Evolutionary conservation across 1,140 invertebrate genomes (phyloP).

Genomic region (Coenobita brevimanus): DNA sequence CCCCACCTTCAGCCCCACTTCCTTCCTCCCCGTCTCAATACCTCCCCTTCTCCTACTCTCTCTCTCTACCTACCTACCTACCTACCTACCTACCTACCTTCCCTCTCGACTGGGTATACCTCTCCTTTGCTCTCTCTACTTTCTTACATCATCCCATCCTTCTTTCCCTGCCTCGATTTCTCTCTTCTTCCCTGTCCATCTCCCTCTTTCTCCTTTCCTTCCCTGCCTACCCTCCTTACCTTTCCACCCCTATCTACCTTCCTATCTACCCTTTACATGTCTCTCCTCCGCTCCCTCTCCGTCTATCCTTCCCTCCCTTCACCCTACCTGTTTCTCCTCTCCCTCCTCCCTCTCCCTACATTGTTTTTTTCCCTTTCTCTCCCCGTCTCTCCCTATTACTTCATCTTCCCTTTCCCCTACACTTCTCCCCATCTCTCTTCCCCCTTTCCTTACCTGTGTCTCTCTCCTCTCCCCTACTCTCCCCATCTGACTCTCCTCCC

Average conservation of each 20-base stretch:
- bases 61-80: background rate
- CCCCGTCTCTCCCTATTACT: background rate
- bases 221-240: background rate
- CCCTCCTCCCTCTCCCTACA: background rate
- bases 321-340: no score
- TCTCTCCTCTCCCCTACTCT: background rate
- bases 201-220: background rate
- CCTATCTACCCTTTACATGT: background rate
- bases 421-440: background rate
- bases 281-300: background rate
- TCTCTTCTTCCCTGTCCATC: background rate
- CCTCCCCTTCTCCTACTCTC: no score
- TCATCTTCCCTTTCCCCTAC: no score
- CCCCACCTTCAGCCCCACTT: background rate
- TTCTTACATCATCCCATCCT: background rate
- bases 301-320: background rate
- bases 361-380: background rate
- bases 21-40: background rate
- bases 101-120: background rate
- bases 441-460: background rate
- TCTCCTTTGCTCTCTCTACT: background rate
- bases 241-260: background rate
- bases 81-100: background rate
- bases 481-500: background rate
- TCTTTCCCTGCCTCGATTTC: background rate